phyloP scores from a whole-genome alignment of 2,888 invertebrate species.

The Danaus chrysippus region DNA sequence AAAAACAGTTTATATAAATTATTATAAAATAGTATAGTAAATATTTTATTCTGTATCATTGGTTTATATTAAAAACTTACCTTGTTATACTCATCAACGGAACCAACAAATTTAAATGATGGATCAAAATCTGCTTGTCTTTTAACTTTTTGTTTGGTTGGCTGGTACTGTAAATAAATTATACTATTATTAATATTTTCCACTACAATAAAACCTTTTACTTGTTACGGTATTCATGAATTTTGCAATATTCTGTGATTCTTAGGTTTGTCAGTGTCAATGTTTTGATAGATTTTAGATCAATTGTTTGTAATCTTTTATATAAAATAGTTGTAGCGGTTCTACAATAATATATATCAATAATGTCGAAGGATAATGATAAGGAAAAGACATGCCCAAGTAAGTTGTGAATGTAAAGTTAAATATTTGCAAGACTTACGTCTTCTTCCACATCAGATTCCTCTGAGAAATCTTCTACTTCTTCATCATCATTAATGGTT shows the following conservation, averaged over 20 bases:
- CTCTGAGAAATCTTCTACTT: constrained; percentile 88
- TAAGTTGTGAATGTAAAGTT: neutral
- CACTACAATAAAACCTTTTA: constrained; percentile 11
- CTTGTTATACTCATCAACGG: constrained; percentile 87
- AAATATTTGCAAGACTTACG: constrained; percentile 60
- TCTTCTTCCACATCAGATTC: constrained; percentile 90
- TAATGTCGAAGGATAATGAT: constrained; percentile 11
- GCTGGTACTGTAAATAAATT: constrained; percentile 84
- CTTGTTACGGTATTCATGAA: neutral
- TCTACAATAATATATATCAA: constrained; percentile 6
- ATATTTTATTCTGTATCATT: neutral
- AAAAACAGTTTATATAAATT: neutral
- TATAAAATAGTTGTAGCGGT: neutral
- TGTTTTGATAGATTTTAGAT: constrained; percentile 6
- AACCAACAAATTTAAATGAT: constrained; percentile 89
- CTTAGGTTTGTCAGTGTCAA: constrained; percentile 14
- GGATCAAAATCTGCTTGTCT: constrained; percentile 87
- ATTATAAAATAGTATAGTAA: neutral
- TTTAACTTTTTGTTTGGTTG: constrained; percentile 86
- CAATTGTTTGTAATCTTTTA: neutral
- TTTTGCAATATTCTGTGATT: neutral
- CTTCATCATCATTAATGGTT: constrained; percentile 91
- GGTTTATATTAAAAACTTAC: constrained; percentile 37
- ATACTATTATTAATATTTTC: constrained; percentile 5
- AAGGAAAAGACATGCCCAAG: constrained; percentile 2